Conservation (phyloP, 2,113 vertebrate genomes). For the Amphiprion percula region DNA sequence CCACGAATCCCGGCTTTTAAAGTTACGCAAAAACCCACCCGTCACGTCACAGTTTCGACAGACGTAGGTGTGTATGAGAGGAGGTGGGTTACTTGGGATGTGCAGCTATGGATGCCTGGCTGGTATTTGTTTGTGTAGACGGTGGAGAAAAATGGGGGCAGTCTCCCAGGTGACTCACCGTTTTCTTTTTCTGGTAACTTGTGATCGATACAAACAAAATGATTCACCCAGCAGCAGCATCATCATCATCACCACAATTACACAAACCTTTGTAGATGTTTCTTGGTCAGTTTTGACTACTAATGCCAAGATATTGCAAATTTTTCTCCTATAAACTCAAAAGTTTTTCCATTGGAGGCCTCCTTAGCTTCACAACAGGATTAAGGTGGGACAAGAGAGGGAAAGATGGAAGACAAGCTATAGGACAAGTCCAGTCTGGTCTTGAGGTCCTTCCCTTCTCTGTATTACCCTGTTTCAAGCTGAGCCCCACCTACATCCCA, state of each 20-base stretch:
- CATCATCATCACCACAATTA: background rate
- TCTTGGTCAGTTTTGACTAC: background rate
- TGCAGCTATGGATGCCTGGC: conserved; percentile 22
- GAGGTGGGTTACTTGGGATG: background rate
- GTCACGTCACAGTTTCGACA: conserved; percentile 64
- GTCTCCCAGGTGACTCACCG: conserved; percentile 37
- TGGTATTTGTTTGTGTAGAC: conserved; percentile 21
- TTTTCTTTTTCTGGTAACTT: background rate
- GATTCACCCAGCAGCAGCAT: conserved; percentile 10
- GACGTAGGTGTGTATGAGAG: background rate
- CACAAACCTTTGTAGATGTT: background rate
- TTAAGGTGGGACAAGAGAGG: conserved; percentile 29
- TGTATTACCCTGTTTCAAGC: background rate
- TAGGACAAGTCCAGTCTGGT: conserved; percentile 77
- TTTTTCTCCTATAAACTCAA: background rate
- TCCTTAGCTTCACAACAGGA: background rate
- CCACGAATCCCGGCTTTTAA: background rate
- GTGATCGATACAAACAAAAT: background rate
- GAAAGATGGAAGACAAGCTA: conserved; percentile 1
- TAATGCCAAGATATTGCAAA: background rate
- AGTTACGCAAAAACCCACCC: conserved; percentile 22
- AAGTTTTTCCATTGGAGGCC: background rate
- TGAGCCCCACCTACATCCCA: conserved; percentile 58
- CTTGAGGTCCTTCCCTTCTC: conserved; percentile 33
- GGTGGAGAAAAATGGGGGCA: background rate